A percentile compares a stretch with the other conserved stretches of the same genome.
Evolutionary conservation across 2,113 vertebrate genomes (phyloP).

Genomic region (Phycodurus eques): DNA sequence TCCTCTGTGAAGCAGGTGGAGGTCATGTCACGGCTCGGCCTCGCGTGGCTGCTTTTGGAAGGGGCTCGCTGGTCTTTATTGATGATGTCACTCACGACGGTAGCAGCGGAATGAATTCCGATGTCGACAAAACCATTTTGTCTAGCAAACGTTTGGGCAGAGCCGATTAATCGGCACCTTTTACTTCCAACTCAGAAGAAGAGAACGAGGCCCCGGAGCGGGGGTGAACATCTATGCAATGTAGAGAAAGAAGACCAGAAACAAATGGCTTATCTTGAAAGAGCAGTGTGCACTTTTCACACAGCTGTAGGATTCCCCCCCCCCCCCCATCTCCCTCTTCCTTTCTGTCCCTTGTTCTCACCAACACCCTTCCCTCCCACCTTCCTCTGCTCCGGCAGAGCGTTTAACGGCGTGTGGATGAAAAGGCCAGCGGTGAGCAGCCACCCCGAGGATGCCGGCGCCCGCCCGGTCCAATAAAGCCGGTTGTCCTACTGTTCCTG

Average conservation of each 20-base stretch:
- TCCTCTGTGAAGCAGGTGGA: too few relatives aligned
- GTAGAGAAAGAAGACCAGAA: slow-evolving; percentile 40
- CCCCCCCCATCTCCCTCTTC: slow-evolving; percentile 47
- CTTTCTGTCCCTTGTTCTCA: slow-evolving; percentile 39
- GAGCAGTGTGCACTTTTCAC: slow-evolving; percentile 71
- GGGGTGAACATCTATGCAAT: slow-evolving; percentile 55
- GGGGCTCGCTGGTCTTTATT: too few relatives aligned
- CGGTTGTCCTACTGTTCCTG: slow-evolving; percentile 64
- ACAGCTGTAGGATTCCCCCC: slow-evolving; percentile 67
- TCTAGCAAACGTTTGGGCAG: slow-evolving; percentile 50
- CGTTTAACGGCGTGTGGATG: slow-evolving; percentile 71
- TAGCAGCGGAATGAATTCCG: too few relatives aligned
- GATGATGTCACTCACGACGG: too few relatives aligned
- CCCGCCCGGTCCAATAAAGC: slow-evolving; percentile 84
- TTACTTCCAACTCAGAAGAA: slow-evolving; percentile 61
- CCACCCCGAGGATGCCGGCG: slow-evolving; percentile 71
- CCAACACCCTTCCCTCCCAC: slow-evolving; percentile 36
- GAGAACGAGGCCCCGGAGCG: slow-evolving; percentile 57
- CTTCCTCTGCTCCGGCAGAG: slow-evolving; percentile 58
- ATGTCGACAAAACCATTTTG: too few relatives aligned
- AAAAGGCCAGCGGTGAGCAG: slow-evolving; percentile 71
- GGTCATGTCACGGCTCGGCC: too few relatives aligned
- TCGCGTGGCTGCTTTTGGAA: too few relatives aligned
- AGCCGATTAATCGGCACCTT: slow-evolving; percentile 54
- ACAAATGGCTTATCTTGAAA: slow-evolving; percentile 74